Conservation (phyloP, 2,113 vertebrate genomes). For the Crotophaga sulcirostris region DNA sequence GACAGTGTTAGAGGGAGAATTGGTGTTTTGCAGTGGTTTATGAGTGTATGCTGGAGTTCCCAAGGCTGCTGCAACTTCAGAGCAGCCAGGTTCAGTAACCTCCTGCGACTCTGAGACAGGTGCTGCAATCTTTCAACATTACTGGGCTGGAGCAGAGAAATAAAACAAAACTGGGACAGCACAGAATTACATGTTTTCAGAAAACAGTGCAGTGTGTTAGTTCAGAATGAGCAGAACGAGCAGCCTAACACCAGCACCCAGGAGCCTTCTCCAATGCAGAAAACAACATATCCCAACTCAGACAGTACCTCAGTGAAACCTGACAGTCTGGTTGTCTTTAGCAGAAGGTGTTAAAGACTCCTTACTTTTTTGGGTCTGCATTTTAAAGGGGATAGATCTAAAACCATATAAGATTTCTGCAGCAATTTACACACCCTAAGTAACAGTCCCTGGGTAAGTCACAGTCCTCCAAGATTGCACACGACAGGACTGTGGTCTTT, state of each 20-base stretch:
- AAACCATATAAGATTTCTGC: neutral
- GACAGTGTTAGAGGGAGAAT: neutral
- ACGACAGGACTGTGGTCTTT: neutral
- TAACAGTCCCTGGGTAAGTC: neutral
- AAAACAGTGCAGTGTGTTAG: neutral
- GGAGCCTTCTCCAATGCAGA: neutral
- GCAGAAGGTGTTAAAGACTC: neutral
- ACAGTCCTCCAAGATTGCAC: neutral
- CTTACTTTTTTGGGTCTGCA: neutral
- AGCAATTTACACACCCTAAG: neutral
- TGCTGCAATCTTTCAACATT: neutral
- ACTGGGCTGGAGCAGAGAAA: neutral
- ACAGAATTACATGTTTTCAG: accelerated
- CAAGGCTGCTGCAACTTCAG: neutral
- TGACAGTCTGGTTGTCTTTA: neutral
- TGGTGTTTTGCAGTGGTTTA: neutral
- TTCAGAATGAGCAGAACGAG: neutral
- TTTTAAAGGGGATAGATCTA: neutral
- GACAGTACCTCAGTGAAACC: neutral
- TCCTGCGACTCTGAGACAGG: neutral
- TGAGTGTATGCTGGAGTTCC: neutral
- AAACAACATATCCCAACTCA: neutral
- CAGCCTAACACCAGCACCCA: neutral
- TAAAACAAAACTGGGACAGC: neutral
- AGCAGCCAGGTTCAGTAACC: neutral